Base-by-base conservation (phyloP, 2,888 invertebrate species). In the Leptinotarsa haldemani region DNA sequence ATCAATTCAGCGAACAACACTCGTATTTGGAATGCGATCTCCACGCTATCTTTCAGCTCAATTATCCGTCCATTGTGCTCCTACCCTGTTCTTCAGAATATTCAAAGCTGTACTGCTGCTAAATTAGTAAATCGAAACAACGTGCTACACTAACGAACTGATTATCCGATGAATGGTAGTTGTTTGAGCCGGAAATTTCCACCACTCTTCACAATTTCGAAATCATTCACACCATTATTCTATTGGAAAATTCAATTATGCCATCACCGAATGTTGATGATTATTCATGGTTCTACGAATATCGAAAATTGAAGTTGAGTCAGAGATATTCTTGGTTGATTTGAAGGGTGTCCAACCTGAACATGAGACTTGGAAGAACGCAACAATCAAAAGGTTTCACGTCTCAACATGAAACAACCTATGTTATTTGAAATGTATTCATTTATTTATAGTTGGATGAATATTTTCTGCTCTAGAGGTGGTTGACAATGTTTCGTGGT, bases 61-160 rank as follows among this genome's bases (percentile, higher is more conserved):
- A 67, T 67, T 53, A 67, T 52, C 67, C 67, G 18, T 4, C 52
- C 40, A 67, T 67, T 67, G 52, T 67, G 67, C 20, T 25, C 7
- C 12, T 67, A 3, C 15, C 12, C 15, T 30, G n/a, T 53, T 53
- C 40, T 30, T n/a, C 30, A 30, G 25, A 30, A 20, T 53, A 52
- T 67, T 67, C 40, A 53, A 67, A 53, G 67, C 52, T 40, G 18
- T 53, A 40, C 52, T 53, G 53, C 69, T 58, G 58, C 56, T 52
- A 46, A 69, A 63, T 69, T 69, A 50, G 22, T 58, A 25, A 63
- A 69, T 69, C 18, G 18, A 69, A 48, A 58, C 69, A 50, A 30
- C 69, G 50, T 63, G 48, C 63, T 47, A 25, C 69, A 46, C 69
- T 61, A 69, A 69, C 69, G 69, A 63, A 69, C 66, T 67, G 67